These are phyloP conservation scores for Drosophila multiciliata DNA, from an alignment of 2,888 invertebrate genomes.

Conservation along the genomic window DNA sequence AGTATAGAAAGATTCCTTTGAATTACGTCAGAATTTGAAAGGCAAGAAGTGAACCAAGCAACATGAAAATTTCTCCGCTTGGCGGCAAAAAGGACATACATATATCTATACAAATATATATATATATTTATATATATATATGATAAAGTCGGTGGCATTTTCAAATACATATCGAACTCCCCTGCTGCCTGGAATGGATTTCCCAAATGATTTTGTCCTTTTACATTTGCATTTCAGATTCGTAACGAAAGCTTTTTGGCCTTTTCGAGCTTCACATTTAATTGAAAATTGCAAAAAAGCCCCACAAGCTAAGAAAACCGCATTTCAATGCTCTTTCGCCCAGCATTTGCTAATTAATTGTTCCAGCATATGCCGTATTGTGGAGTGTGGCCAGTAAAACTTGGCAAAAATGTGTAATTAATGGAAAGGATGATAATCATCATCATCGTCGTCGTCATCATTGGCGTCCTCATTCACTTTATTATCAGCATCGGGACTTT, in stretches of 20 bases:
- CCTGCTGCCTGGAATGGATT: slow-evolving; percentile 55
- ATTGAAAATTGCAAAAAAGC: slow-evolving; percentile 66
- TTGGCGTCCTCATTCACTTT: background rate
- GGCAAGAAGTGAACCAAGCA: slow-evolving; percentile 28
- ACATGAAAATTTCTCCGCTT: slow-evolving; percentile 28
- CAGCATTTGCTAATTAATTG: slow-evolving; percentile 69
- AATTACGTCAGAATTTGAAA: slow-evolving; percentile 59
- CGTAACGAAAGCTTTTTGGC: slow-evolving; percentile 33
- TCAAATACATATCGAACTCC: slow-evolving; percentile 60
- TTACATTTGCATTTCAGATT: slow-evolving; percentile 74
- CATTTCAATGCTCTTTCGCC: slow-evolving; percentile 30
- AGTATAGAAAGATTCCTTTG: slow-evolving; percentile 49
- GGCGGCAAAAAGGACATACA: slow-evolving; percentile 5
- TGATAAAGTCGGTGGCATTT: slow-evolving; percentile 31
- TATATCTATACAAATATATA: background rate
- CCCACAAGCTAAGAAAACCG: slow-evolving; percentile 54
- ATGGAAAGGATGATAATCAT: slow-evolving; percentile 49
- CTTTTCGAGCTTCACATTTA: slow-evolving; percentile 47
- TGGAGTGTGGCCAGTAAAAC: background rate
- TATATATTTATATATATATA: slow-evolving; percentile 6
- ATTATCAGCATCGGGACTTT: slow-evolving; percentile 29
- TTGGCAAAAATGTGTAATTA: slow-evolving; percentile 59
- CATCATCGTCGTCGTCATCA: slow-evolving; percentile 7
- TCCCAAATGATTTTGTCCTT: slow-evolving; percentile 68
- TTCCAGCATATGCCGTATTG: slow-evolving; percentile 52